Base-by-base conservation (phyloP, 2,888 invertebrate genomes). In the Eustalomyia histrio region DNA sequence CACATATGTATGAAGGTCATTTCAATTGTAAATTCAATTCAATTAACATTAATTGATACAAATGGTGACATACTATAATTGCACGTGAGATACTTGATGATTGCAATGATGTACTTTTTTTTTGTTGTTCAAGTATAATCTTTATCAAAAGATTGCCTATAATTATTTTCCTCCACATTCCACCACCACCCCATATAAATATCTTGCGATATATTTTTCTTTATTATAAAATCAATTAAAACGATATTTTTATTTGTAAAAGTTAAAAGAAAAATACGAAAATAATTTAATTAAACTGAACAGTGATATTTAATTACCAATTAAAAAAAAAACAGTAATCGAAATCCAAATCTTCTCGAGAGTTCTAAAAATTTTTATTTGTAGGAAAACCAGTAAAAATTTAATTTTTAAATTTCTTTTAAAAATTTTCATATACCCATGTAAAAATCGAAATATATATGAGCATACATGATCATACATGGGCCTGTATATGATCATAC, bases 21-120 rank as follows among this genome's bases (percentile, higher is more conserved):
- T 29, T 67, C 61, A 65, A 63, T 76, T 63, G 39, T 63, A 72
- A 75, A 80, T 72, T 55, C 72, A 80, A 72, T 76, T 80, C 76
- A 76, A 76, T 80, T 80, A 76, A 68, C 58, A 63, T 80, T 68
- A 80, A 72, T 75, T 80, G 71, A 67, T 63, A 72, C 63, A 80
- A 72, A 76, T 67, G 61, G 35, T 63, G 64, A 61, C 65, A 76
- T 64, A 50, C 53, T 16, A 75, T 75, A 67, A 75, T 60, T 60
- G 60, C 65, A 75, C 52, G 52, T 60, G 67, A 75, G 52, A 24
- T 35, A 58, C 21, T 65, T 58, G 21, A 74, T 64, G 17, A 29
- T 8, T 39, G 12, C 18, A 5, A 43, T 17, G n/a, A 47, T 12
- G 55, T 21, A 21, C 21, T 21, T 21, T 21, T 21, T 21, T 21